Evolutionary conservation across 2,113 vertebrate genomes (phyloP), one percentile per base, ranked within the genome.

Genomic region (Melospiza melodia): DNA sequence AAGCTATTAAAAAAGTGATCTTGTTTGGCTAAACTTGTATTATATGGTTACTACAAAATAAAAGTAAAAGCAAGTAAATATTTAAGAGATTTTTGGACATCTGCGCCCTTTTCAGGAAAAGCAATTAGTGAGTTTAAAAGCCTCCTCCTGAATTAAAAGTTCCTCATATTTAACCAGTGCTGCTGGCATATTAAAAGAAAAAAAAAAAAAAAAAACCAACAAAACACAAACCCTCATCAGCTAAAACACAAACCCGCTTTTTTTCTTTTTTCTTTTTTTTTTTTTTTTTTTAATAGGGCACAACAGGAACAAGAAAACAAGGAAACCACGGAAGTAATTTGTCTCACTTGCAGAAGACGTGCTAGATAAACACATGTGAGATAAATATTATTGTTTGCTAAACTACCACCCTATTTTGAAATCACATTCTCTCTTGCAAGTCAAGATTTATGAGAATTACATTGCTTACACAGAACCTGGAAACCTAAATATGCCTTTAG

Each of bases 391-490:
- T 90, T 96, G 90, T 96, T 97, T 95, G 90, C 57, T 92, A 93
- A 96, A 94, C 69, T 91, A 54, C 46, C 12, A 19, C 37, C 57
- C 74, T 93, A 51, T 55, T 92, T 94, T 82, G 84, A 95, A 94
- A 96, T 68, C 41, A 88, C 94, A 94, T 90, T 97, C 57, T 93
- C 96, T 91, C 86, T 90, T n/a, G 46, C 78, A 87, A 92, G 74
- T 59, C 57, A 95, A 97, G 97, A 98, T 97, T 98, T 97, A 97
- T 97, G 97, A 94, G 95, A 94, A 87, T 91, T 95, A 93, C 93
- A 96, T 87, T 94, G 93, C 96, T 95, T 96, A 84, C 83, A 61
- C 10, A 95, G 79, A 94, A 97, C 91, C 69, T 94, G 96, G 93
- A 97, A 97, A 94, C 55, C 59, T 81, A 97, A 97, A 96, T 79